Conservation (phyloP, 2,888 invertebrate species). For the Stenoptilia bipunctidactyla region DNA sequence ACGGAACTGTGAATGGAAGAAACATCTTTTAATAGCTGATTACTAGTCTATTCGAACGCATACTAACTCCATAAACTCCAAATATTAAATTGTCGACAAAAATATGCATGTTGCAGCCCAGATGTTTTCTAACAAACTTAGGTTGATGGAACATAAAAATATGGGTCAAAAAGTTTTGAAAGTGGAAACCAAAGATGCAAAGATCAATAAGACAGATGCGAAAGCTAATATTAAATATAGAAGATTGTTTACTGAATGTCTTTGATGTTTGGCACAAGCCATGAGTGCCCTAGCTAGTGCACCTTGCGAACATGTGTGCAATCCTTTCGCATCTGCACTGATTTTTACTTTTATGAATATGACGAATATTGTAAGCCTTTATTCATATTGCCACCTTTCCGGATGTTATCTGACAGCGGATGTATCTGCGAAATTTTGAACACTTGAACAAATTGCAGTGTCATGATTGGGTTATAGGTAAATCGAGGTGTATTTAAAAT, state of each 20-base stretch:
- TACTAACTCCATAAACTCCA: too few relatives aligned
- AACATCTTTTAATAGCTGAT: too few relatives aligned
- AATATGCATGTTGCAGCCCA: too few relatives aligned
- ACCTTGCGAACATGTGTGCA: constrained; percentile 66
- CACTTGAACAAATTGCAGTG: constrained; percentile 20
- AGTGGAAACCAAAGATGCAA: too few relatives aligned
- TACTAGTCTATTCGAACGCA: too few relatives aligned
- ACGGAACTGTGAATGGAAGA: too few relatives aligned
- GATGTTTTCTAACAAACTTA: too few relatives aligned
- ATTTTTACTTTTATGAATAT: constrained; percentile 60
- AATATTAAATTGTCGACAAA: too few relatives aligned
- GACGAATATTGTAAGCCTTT: constrained; percentile 61
- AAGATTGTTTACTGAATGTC: constrained; percentile 32
- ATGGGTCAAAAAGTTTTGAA: too few relatives aligned
- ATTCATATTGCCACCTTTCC: constrained; percentile 62
- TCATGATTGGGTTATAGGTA: constrained; percentile 9
- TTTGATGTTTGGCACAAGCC: constrained; percentile 60
- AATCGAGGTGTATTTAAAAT: too few relatives aligned
- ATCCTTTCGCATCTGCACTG: constrained; percentile 70
- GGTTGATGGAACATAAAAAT: too few relatives aligned
- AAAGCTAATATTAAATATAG: constrained; percentile 32
- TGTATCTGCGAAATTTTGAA: constrained; percentile 30
- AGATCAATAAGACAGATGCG: constrained; percentile 31
- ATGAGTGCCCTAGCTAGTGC: constrained; percentile 27
- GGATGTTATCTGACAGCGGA: constrained; percentile 58